Evolutionary conservation across 2,797 vertebrate genomes (phyloP), one percentile per base, ranked within the genome.

Genomic region (Taeniopygia guttata): DNA sequence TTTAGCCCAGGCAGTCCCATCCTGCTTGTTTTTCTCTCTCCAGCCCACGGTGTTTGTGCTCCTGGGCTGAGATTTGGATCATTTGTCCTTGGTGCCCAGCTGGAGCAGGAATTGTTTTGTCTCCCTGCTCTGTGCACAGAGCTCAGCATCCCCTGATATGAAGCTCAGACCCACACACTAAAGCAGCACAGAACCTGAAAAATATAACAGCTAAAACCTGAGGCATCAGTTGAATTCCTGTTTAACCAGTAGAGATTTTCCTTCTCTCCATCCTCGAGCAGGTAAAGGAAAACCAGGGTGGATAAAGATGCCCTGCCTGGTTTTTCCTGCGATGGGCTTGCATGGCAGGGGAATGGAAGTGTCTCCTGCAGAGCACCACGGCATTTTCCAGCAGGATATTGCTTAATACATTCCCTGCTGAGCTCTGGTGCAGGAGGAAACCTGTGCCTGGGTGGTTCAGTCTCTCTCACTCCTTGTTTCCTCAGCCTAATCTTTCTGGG

Each of bases 281-380:
- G 51, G 69, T 40, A 51, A 29, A 49, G 32, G 29, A 11, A 54
- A 77, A 38, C 3, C 7, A 16, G 32, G 19, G 21, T 3, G 0
- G 9, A 9, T 20, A 85, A 87, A 87, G 58, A 26, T 29, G 11
- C 11, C 25, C 55, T 49, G 27, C 2, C 0, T 12, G 21, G 6
- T 3, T n/a, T 60, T 63, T 70, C 23, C 64, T 52, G 4, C 11
- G 10, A 1, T 19, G 34, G 59, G 5, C 18, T 68, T 23, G 26
- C 20, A 7, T 0, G 1, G 43, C 38, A n/a, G 26, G 32, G 63
- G 43, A 43, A 6, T 0, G 2, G 55, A 59, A 55, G 16, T 30
- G 38, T 43, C 14, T 82, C 45, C 51, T 46, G 30, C 55, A 36
- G 74, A 67, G 68, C 38, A 52, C 19, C 46, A 11, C 1, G 7